A percentile compares a stretch with the other conserved stretches of the same genome.
Conservation (phyloP, 2,113 vertebrate genomes). For the Psittacus erithacus region DNA sequence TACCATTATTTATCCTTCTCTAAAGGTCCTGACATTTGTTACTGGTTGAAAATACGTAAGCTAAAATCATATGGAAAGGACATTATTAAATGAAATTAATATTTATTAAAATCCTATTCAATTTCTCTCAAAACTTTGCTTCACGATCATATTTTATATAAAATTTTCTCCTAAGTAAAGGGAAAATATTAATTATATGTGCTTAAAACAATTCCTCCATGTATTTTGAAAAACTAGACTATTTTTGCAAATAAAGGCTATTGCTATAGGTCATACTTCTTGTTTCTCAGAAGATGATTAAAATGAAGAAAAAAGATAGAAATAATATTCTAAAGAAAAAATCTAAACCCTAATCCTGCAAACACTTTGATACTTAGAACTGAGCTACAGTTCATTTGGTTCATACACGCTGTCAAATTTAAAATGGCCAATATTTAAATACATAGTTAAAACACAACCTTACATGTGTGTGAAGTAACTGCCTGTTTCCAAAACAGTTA, state of each 20-base stretch:
- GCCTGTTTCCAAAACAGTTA: neutral
- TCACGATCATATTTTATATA: neutral
- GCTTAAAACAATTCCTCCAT: neutral
- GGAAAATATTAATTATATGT: neutral
- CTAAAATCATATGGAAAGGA: neutral
- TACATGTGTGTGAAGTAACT: neutral
- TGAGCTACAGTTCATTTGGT: neutral
- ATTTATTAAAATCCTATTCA: neutral
- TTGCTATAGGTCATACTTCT: neutral
- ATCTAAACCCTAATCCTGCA: neutral
- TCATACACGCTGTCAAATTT: neutral
- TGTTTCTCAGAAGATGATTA: neutral
- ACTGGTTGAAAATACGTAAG: neutral
- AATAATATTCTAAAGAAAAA: neutral
- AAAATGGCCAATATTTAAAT: neutral
- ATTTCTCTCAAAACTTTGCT: neutral
- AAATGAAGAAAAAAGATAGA: neutral
- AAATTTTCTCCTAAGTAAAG: accelerated
- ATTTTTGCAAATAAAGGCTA: neutral
- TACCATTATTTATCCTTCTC: neutral
- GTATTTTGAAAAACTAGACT: neutral
- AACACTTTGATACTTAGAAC: neutral
- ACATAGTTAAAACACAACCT: neutral
- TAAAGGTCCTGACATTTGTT: neutral
- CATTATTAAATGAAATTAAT: neutral